Evolutionary conservation across 2,888 invertebrate species (phyloP).

Genomic region (Coecobrya sp.): DNA sequence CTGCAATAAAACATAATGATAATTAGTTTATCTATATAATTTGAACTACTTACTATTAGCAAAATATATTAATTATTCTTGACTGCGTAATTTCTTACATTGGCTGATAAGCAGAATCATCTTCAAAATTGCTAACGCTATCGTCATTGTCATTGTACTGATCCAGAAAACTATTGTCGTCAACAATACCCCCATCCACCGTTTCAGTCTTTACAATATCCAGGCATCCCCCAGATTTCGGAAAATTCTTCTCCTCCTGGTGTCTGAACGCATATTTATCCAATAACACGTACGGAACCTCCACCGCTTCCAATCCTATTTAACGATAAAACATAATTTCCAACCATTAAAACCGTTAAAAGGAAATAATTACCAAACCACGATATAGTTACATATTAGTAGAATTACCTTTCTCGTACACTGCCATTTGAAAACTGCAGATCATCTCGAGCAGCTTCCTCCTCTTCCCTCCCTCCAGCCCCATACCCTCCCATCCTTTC

Average conservation of each 20-base stretch:
- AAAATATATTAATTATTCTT: too few relatives aligned
- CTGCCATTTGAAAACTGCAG: neutral
- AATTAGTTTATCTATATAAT: too few relatives aligned
- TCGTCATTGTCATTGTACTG: neutral
- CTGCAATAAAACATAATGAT: too few relatives aligned
- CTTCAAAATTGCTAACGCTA: neutral
- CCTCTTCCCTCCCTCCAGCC: neutral
- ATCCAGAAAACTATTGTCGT: neutral
- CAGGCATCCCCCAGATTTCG: neutral
- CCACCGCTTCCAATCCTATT: neutral
- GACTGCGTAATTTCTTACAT: neutral
- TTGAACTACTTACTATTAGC: too few relatives aligned
- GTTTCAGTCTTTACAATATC: neutral
- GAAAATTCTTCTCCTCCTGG: neutral
- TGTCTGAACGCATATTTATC: neutral
- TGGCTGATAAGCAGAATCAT: neutral
- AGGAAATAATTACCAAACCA: too few relatives aligned
- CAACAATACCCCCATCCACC: neutral
- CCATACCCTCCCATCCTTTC: neutral
- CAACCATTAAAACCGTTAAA: too few relatives aligned
- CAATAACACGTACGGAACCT: neutral
- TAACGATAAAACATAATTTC: neutral
- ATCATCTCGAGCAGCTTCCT: neutral
- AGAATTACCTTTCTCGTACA: neutral
- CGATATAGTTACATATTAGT: too few relatives aligned